Base-by-base conservation (phyloP, 2,888 invertebrate genomes). In the Drosophila falleni region DNA sequence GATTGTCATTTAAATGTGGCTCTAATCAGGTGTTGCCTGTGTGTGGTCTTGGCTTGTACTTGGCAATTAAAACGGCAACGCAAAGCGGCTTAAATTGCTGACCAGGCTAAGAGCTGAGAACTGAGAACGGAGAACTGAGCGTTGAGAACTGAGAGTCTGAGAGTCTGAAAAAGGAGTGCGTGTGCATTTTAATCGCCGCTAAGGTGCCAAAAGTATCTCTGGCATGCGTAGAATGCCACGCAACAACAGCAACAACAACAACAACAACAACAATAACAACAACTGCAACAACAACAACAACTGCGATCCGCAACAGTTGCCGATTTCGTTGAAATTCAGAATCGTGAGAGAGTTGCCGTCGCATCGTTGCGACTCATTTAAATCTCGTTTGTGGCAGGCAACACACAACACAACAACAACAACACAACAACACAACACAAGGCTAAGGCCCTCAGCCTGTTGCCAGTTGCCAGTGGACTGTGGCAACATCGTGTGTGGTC, bases 171-270 rank as follows among this genome's bases (percentile, higher is more conserved):
- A 11, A 10, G 31, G 26, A 19, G 33, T 37, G 83, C 75, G 76
- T 86, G 87, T 79, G 89, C 81, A 89, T 87, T 87, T 87, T 87
- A 87, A 89, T 89, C 90, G 74, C 72, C 77, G 81, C 71, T 75
- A 78, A 87, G 87, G 90, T 87, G 90, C 87, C 89, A 89, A 87
- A 87, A 89, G 90, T 87, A 89, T 87, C 89, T 89, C 65, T 67
- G 87, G 87, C 82, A 87, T 87, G 87, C 87, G 85, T 81, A 80
- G 87, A 83, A 86, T 87, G 84, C 86, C 70, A 54, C 64, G 65
- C 74, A 67, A 41, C 67, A 69, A 2, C 62, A 78, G 1, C 73
- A 53, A 4, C 58, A 64, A 8, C 58, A 59, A 23, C 29, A 51
- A 23, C 56, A 54, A 3, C 58, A 29, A 13, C 54, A 60, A 3